Evolutionary conservation across 1,140 invertebrate species (phyloP), one percentile per base, ranked within the genome.

Genomic region (Camponotus vicinus): DNA sequence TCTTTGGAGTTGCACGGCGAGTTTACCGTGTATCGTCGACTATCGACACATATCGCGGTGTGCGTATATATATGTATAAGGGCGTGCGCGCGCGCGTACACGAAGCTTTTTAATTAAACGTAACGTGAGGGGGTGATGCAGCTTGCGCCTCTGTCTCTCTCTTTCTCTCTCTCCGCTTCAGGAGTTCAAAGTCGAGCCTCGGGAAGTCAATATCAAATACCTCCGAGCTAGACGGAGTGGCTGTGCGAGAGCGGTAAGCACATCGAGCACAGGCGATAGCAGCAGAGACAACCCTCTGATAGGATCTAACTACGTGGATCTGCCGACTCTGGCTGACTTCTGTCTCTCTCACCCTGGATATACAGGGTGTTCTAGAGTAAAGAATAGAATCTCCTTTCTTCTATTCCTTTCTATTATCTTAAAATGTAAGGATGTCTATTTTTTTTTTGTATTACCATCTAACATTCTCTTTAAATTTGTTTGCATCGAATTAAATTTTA

Each of bases 121-220:
- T 89, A 92, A 80, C 88, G 89, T 61, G 75, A 52, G 49, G 86
- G 82, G 86, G 84, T 83, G 57, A n/a, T 85, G 85, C 84, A 69
- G 52, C 79, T 66, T 73, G 86, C 61, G 64, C 69, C 71, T 86
- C 66, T 45, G 57, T 77, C 21, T 49, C 66, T 69, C 67, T 78
- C 70, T 59, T 63, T 77, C 70, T 78, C 78, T 69, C 77, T 82
- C 80, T 34, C 49, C n/a, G 66, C 52, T 76, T 69, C 57, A 73
- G 91, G 93, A 95, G 94, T 94, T 95, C 94, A 95, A 95, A 95
- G 94, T 94, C 89, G 92, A 90, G 93, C 92, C 93, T 93, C 90
- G 92, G 93, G 92, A 95, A 94, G 94, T 95, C 94, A 94, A 95
- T 95, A 95, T 94, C 94, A 95, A 95, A 95, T 95, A 95, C 94